Percentiles rank a stretch among this genome's conserved stretches.
These are phyloP conservation scores for Diabrotica balteata DNA, from an alignment of 2,888 invertebrate species.

Conservation along the genomic window DNA sequence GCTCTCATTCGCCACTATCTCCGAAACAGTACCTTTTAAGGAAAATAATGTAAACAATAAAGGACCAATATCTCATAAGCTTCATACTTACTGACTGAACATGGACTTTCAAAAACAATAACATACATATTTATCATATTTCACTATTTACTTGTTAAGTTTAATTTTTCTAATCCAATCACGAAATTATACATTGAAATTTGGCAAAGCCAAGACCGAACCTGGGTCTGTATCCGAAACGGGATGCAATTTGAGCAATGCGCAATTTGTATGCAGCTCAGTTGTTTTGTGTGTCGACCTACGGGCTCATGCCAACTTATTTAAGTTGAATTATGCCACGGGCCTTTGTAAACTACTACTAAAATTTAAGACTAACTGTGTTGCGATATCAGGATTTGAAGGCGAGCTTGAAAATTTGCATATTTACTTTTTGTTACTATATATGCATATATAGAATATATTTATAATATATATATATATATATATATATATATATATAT, in stretches of 20 bases:
- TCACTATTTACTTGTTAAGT: neutral
- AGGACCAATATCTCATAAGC: too few relatives aligned
- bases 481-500: too few relatives aligned
- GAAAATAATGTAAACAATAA: too few relatives aligned
- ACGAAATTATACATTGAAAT: too few relatives aligned
- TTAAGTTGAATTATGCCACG: slow-evolving; percentile 41
- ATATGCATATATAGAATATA: too few relatives aligned
- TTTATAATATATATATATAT: too few relatives aligned
- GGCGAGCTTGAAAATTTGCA: slow-evolving; percentile 40
- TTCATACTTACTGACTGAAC: too few relatives aligned
- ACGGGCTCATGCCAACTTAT: slow-evolving; percentile 45
- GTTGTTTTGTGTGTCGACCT: slow-evolving; percentile 47
- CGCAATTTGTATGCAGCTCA: slow-evolving; percentile 53
- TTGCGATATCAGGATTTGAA: slow-evolving; percentile 16
- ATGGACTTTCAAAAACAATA: neutral
- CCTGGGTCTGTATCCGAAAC: slow-evolving; percentile 30
- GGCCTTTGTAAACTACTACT: slow-evolving; percentile 41
- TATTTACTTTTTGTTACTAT: slow-evolving; percentile 29
- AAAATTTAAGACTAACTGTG: slow-evolving; percentile 18
- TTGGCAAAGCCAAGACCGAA: slow-evolving; percentile 12
- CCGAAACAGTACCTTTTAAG: too few relatives aligned
- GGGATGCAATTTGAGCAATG: slow-evolving; percentile 43
- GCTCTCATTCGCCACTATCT: too few relatives aligned
- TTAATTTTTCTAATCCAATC: too few relatives aligned
- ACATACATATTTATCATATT: neutral